Evolutionary conservation across 2,888 invertebrate genomes (phyloP), one percentile per base, ranked within the genome.

Genomic region (Pelosia muscerda): DNA sequence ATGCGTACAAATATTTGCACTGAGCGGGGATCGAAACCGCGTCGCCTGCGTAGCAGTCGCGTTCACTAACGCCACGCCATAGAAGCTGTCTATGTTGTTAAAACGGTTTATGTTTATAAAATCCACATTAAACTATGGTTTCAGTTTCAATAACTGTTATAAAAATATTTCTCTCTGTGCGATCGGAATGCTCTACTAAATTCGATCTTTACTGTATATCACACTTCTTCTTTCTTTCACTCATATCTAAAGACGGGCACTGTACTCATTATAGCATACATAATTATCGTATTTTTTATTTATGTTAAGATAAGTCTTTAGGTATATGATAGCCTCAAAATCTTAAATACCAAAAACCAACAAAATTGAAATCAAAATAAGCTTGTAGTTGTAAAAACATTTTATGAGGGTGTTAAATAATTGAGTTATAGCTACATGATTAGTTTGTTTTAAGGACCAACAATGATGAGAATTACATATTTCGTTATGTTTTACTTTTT

Each of bases 401-500:
- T 23, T 34, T 19, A 59, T 38, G 38, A 49, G 49, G 38, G 25
- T 38, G 23, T 25, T 25, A 23, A 59, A 59, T 15, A 59, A 34
- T 38, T 38, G 19, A 13, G 10, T 63, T 56, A 56, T 56, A 53
- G 38, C 58, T 57, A 10, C 19, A 34, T n/a, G 26, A 42, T 60
- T 53, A 65, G 65, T 34, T 60, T 54, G 79, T 9, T 38, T 4
- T 59, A 31, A 38, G 38, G 59, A 10, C 38, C 23, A 19, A 25
- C 38, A 15, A 15, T 19, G 19, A 23, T 25, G 9, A 9, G 19
- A 19, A 38, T 23, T 59, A 19, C 42, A 2, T 49, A 9, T 49
- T 49, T 49, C n/a, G n/a, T n/a, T n/a, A n/a, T 49, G n/a, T 49
- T 8, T 5, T 49, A 49, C 49, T 49, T 49, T 0, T 6, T 5